Percentiles rank a stretch among this genome's conserved stretches.
Evolutionary conservation across 1,140 invertebrate species (phyloP).

Genomic region (Coelopa frigida): DNA sequence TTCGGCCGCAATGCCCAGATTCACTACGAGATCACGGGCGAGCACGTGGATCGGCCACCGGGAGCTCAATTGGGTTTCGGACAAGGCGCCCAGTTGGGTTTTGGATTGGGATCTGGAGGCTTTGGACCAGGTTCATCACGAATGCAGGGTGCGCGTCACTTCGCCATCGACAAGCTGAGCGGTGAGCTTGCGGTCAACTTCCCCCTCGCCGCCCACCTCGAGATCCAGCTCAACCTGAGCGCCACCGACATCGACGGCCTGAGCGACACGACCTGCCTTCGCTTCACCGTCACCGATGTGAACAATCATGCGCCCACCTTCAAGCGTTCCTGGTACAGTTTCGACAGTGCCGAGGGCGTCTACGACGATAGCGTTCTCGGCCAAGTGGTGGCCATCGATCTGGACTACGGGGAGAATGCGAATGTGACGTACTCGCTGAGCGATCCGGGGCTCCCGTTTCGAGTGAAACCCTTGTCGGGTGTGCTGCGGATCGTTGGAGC

Average conservation of each 20-base stretch:
- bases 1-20: conserved; percentile 64
- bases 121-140: too few relatives aligned
- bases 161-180: conserved; percentile 62
- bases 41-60: conserved; percentile 51
- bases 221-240: conserved; percentile 69
- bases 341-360: conserved; percentile 71
- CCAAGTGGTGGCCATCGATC: conserved; percentile 66
- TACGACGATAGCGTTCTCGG: conserved; percentile 65
- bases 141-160: conserved; percentile 54
- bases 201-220: conserved; percentile 64
- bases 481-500: conserved; percentile 65
- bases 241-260: conserved; percentile 69
- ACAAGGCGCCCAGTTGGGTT: conserved; percentile 5
- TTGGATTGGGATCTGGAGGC: too few relatives aligned
- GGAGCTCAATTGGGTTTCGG: conserved; percentile 18
- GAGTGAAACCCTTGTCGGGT: conserved; percentile 64
- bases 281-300: conserved; percentile 64
- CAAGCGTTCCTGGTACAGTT: conserved; percentile 71
- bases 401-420: conserved; percentile 67
- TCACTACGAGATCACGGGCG: conserved; percentile 64
- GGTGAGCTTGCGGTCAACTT: conserved; percentile 72
- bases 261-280: conserved; percentile 60
- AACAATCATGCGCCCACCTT: conserved; percentile 83
- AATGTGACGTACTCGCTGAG: conserved; percentile 67
- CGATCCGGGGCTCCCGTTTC: conserved; percentile 61